phyloP scores from a whole-genome alignment of 2,113 vertebrate species.

The Carollia perspicillata region DNA sequence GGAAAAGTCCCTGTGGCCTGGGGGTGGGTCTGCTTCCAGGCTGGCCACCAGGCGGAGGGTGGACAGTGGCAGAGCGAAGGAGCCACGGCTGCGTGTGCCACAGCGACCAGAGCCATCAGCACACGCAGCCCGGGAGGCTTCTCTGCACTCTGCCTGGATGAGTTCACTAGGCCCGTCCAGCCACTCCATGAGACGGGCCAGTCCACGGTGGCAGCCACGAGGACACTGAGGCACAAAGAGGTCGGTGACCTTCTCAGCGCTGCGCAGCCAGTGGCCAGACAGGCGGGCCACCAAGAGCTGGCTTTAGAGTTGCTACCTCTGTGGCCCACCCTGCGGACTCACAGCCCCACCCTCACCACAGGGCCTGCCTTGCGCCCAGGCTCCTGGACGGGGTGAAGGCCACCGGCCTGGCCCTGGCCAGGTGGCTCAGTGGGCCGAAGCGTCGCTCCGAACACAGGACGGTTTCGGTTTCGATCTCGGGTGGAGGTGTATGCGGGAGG shows the following conservation, averaged over 20 bases:
- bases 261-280: rapidly evolving
- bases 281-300: background rate
- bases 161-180: background rate
- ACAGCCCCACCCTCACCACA: rapidly evolving
- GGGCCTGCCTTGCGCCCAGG: background rate
- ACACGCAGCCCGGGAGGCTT: rapidly evolving
- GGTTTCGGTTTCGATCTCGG: no score
- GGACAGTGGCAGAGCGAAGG: rapidly evolving
- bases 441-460: no score
- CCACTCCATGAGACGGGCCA: background rate
- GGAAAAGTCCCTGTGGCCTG: rapidly evolving
- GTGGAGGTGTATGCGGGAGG: no score
- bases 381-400: background rate
- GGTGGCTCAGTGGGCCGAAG: no score
- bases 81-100: rapidly evolving
- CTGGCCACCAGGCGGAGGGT: rapidly evolving
- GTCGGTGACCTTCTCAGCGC: background rate
- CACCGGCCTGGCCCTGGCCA: background rate
- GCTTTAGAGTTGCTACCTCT: rapidly evolving
- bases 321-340: no score
- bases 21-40: background rate
- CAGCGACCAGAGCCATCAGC: rapidly evolving
- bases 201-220: background rate
- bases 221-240: background rate
- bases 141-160: rapidly evolving